Conservation (phyloP, 30 jellyfish, hydroid and myxozoan species). For the Chrysaora quinquecirrha region DNA sequence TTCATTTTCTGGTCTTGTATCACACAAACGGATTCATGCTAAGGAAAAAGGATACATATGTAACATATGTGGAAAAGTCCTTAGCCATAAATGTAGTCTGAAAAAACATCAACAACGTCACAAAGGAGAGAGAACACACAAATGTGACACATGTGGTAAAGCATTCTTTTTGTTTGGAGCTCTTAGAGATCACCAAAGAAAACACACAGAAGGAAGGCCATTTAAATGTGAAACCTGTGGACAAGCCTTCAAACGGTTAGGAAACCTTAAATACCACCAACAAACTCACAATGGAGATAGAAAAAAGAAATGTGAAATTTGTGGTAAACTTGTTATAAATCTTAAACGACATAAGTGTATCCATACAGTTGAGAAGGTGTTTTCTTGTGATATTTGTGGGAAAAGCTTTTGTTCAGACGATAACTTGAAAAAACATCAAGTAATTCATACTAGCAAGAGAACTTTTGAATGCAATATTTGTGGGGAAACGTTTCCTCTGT, state of each 20-base stretch:
- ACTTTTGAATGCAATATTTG: slow-evolving; percentile 27
- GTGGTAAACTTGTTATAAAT: background rate
- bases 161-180: background rate
- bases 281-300: background rate
- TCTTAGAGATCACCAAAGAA: slow-evolving; percentile 14
- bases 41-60: no score
- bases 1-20: no score
- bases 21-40: no score
- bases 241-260: slow-evolving; percentile 9
- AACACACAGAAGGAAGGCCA: slow-evolving; percentile 32
- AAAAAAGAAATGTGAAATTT: background rate
- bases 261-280: background rate
- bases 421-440: slow-evolving; percentile 1
- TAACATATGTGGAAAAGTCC: slow-evolving; percentile 24
- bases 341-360: background rate
- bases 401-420: slow-evolving; percentile 17
- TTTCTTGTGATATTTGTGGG: slow-evolving; percentile 21
- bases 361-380: slow-evolving; percentile 30
- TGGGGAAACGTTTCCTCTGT: slow-evolving; percentile 8
- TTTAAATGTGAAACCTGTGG: slow-evolving; percentile 44
- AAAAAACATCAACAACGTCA: slow-evolving; percentile 10
- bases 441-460: slow-evolving; percentile 24
- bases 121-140: slow-evolving; percentile 9
- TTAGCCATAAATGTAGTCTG: slow-evolving; percentile 9
- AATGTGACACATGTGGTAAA: slow-evolving; percentile 49